These are phyloP conservation scores for Listronotus bonariensis DNA, from an alignment of 1,140 invertebrate genomes.

Conservation along the genomic window DNA sequence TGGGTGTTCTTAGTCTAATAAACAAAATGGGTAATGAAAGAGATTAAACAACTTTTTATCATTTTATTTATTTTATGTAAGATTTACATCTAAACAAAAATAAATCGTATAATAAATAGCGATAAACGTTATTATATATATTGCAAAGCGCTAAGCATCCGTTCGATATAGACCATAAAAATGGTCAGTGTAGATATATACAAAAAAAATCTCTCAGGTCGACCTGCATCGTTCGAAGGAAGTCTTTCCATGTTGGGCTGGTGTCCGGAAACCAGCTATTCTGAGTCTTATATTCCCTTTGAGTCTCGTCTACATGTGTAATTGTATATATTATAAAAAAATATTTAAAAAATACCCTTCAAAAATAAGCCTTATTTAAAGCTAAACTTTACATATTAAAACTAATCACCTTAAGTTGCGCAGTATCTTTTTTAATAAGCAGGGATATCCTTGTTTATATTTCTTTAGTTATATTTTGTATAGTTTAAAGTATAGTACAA, in stretches of 20 bases:
- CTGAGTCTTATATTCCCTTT: conserved; percentile 33
- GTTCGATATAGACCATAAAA: conserved; percentile 44
- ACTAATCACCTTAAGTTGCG: conserved; percentile 24
- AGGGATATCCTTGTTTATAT: conserved; percentile 35
- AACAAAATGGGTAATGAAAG: neutral
- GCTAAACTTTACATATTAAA: conserved; percentile 30
- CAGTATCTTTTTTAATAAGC: conserved; percentile 19
- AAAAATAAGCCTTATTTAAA: conserved; percentile 37
- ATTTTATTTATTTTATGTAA: conserved; percentile 5
- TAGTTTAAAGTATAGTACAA: neutral
- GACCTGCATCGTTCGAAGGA: conserved; percentile 46
- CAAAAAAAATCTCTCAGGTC: conserved; percentile 44
- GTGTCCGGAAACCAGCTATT: conserved; percentile 27
- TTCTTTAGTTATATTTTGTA: no score
- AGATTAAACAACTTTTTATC: neutral
- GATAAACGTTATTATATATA: conserved; percentile 28
- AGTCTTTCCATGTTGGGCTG: conserved; percentile 18
- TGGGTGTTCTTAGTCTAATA: no score
- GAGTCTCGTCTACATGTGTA: conserved; percentile 28
- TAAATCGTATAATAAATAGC: conserved; percentile 32
- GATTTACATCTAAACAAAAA: conserved; percentile 37
- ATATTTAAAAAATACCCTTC: conserved; percentile 34
- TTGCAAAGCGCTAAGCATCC: conserved; percentile 44
- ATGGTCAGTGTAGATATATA: conserved; percentile 50
- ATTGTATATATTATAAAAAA: conserved; percentile 36